Evolutionary conservation across 2,113 vertebrate species (phyloP).

Genomic region (Stegostoma tigrinum): DNA sequence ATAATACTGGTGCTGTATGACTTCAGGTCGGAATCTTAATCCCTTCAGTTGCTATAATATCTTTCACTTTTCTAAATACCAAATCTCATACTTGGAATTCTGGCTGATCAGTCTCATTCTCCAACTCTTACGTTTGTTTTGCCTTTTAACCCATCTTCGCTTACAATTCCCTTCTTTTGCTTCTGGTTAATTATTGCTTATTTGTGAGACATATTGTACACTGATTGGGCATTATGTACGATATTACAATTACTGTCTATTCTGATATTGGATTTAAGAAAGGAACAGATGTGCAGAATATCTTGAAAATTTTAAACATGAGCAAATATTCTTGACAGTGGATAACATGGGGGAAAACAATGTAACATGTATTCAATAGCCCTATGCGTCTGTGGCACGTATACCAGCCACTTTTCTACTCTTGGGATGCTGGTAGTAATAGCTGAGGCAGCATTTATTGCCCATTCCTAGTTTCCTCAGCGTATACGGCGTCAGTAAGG

Average conservation of each 20-base stretch:
- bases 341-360: not conserved
- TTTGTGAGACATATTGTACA: not conserved
- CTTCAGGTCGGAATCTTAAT: slow-evolving; percentile 2
- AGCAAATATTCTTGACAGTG: not conserved
- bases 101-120: not conserved
- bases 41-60: not conserved
- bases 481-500: not conserved
- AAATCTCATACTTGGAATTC: not conserved
- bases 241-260: not conserved
- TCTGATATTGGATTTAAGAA: not conserved
- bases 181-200: not conserved
- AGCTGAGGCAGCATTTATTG: not conserved
- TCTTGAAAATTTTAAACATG: not conserved
- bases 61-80: not conserved
- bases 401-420: not conserved
- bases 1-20: not conserved
- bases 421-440: not conserved
- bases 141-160: not conserved
- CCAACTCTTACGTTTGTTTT: not conserved
- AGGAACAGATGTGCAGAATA: not conserved
- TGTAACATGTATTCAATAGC: not conserved
- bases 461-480: not conserved
- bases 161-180: not conserved
- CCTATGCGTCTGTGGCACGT: not conserved
- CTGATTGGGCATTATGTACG: not conserved